Evolutionary conservation across 2,888 invertebrate genomes (phyloP), one percentile per base, ranked within the genome.

Genomic region (Apodemia hepburni): DNA sequence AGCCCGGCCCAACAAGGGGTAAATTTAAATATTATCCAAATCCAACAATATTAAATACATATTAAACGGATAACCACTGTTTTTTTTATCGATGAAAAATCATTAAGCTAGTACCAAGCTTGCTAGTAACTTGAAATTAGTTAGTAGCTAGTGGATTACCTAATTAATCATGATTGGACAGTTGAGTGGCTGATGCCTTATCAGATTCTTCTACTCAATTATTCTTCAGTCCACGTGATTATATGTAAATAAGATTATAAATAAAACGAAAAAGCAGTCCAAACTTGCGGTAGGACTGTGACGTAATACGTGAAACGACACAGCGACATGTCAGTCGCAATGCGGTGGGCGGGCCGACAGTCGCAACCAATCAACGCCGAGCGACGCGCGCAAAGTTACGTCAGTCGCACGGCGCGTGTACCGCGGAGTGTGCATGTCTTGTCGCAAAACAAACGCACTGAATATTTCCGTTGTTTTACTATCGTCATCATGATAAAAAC

Each of bases 261-360:
- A 45, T 45, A 45, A 45, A 45, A n/a, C n/a, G 45, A 45, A 45
- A 45, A 45, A 45, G 45, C 45, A 2, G n/a, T n/a, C 45, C 38
- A 9, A 5, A 22, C 54, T 54, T 54, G 54, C 54, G 54, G 54
- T 54, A 54, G 54, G 54, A 27, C 51, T 12, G 12, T 51, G 51
- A 51, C 51, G 51, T 22, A 51, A 51, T 27, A 60, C 59, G 49
- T 54, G 42, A 59, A 60, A 64, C 67, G 68, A 64, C 65, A 61
- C 59, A 60, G 66, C 63, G 62, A 59, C 64, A 73, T 75, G 77
- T 74, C 70, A 72, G 69, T 67, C 71, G 68, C 68, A 69, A 62
- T 65, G 62, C 42, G 59, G 63, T 64, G 66, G 58, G 57, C 64
- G n/a, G 64, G 51, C 60, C 58, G 66, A 58, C 58, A 22, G 49